phyloP scores from a whole-genome alignment of 2,888 invertebrate genomes.

The Liopterus haemorrhoidalis region DNA sequence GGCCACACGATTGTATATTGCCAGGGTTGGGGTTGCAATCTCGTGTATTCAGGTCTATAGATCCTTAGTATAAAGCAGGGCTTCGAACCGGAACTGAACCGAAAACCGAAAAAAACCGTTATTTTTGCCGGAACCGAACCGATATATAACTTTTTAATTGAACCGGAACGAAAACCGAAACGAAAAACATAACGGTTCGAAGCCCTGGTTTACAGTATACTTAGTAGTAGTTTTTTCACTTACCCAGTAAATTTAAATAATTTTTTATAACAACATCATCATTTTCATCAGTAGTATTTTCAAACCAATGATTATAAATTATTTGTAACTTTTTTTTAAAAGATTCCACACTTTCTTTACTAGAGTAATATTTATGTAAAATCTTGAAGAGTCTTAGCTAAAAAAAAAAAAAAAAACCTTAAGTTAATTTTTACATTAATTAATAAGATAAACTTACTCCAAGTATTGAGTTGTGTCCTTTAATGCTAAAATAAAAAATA shows the following conservation, averaged over 20 bases:
- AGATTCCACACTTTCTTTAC: slow-evolving; percentile 24
- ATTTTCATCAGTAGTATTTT: slow-evolving; percentile 5
- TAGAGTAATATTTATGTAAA: slow-evolving; percentile 33
- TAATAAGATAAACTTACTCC: slow-evolving; percentile 51
- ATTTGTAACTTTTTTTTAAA: slow-evolving; percentile 12
- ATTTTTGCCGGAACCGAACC: no score
- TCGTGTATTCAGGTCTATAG: no score
- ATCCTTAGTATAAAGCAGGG: no score
- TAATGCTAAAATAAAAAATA: slow-evolving; percentile 51
- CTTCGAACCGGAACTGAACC: no score
- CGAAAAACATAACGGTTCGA: no score
- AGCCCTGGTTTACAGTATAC: no score
- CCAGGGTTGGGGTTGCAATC: no score
- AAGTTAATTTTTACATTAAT: slow-evolving; percentile 7
- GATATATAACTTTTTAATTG: no score
- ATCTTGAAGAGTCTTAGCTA: slow-evolving; percentile 39
- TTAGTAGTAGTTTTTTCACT: neutral
- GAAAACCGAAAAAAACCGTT: no score
- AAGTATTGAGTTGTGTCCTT: slow-evolving; percentile 61
- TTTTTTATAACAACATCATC: slow-evolving; percentile 10
- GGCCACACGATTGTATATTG: no score
- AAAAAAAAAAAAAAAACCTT: slow-evolving; percentile 22
- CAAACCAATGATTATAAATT: slow-evolving; percentile 16
- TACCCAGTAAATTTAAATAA: slow-evolving; percentile 17
- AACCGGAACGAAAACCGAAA: no score